Conservation (phyloP, 2,888 invertebrate genomes). For the Chouioia cunea region DNA sequence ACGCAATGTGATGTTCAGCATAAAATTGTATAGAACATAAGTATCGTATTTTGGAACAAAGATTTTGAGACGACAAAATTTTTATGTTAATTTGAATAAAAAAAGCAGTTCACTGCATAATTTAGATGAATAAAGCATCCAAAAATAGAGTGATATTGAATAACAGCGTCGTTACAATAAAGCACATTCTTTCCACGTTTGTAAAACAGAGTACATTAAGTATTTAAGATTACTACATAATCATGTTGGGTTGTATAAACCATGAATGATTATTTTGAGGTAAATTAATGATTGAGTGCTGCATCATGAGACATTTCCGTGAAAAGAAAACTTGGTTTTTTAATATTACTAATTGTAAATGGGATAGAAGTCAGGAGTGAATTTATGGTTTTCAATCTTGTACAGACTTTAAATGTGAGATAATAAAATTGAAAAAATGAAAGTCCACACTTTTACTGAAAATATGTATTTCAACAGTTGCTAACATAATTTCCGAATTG, state of each 20-base stretch:
- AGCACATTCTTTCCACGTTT: slow-evolving; percentile 20
- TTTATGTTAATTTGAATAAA: slow-evolving; percentile 19
- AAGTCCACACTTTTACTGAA: too few species aligned
- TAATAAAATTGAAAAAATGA: slow-evolving; percentile 40
- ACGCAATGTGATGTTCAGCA: slow-evolving; percentile 28
- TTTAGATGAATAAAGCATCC: slow-evolving; percentile 1
- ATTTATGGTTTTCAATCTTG: slow-evolving; percentile 49
- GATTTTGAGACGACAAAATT: neutral
- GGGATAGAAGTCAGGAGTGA: slow-evolving; percentile 12
- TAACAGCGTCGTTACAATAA: slow-evolving; percentile 9
- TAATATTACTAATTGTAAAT: slow-evolving; percentile 14
- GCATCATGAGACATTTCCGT: slow-evolving; percentile 21
- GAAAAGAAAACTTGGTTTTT: slow-evolving; percentile 24
- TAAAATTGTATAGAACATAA: slow-evolving; percentile 13
- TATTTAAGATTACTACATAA: slow-evolving; percentile 21
- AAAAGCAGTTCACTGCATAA: slow-evolving; percentile 12
- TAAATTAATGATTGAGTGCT: slow-evolving; percentile 3
- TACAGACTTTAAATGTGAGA: slow-evolving; percentile 48
- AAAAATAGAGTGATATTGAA: slow-evolving; percentile 1
- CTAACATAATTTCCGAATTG: neutral
- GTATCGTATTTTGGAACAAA: too few species aligned
- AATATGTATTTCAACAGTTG: slow-evolving; percentile 10
- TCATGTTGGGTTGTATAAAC: slow-evolving; percentile 33
- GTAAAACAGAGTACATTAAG: slow-evolving; percentile 11
- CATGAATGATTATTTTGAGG: neutral